These are phyloP conservation scores for Ruditapes philippinarum DNA, from an alignment of 1,140 invertebrate species.

Conservation along the genomic window DNA sequence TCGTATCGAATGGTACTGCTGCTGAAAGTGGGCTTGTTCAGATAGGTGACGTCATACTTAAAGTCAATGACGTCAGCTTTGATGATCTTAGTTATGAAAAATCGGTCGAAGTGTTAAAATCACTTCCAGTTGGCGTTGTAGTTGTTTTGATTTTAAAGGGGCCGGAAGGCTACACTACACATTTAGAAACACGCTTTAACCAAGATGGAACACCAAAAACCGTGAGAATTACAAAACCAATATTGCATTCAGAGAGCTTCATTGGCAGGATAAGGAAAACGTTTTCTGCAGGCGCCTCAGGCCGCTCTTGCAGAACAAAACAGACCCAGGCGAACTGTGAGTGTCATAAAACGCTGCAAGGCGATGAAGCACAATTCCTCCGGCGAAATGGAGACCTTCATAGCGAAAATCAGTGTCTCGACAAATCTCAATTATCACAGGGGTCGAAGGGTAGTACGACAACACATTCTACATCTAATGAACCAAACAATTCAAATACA, in stretches of 20 bases:
- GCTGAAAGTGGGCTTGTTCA: constrained; percentile 82
- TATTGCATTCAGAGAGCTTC: constrained; percentile 74
- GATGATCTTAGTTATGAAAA: constrained; percentile 80
- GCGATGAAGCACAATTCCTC: not conserved
- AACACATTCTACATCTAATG: not conserved
- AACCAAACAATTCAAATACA: constrained; percentile 2
- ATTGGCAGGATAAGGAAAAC: constrained; percentile 76
- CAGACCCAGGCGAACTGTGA: constrained; percentile 46
- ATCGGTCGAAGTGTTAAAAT: constrained; percentile 79
- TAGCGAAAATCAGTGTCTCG: not conserved
- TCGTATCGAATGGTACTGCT: constrained; percentile 79
- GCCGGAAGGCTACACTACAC: constrained; percentile 80
- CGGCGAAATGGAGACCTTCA: not conserved
- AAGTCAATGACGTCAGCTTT: constrained; percentile 82
- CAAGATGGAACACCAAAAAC: constrained; percentile 80
- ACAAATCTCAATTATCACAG: not conserved
- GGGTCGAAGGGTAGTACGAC: not conserved
- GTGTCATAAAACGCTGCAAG: not conserved
- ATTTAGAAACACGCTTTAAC: constrained; percentile 82
- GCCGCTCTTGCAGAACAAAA: constrained; percentile 32
- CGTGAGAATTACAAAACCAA: constrained; percentile 78
- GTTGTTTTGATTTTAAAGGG: constrained; percentile 79
- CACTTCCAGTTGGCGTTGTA: constrained; percentile 74
- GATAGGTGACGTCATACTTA: constrained; percentile 81
- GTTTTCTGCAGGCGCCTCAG: constrained; percentile 47